Evolutionary conservation across 2,888 invertebrate species (phyloP), one percentile per base, ranked within the genome.

Genomic region (Dynastes tityus): DNA sequence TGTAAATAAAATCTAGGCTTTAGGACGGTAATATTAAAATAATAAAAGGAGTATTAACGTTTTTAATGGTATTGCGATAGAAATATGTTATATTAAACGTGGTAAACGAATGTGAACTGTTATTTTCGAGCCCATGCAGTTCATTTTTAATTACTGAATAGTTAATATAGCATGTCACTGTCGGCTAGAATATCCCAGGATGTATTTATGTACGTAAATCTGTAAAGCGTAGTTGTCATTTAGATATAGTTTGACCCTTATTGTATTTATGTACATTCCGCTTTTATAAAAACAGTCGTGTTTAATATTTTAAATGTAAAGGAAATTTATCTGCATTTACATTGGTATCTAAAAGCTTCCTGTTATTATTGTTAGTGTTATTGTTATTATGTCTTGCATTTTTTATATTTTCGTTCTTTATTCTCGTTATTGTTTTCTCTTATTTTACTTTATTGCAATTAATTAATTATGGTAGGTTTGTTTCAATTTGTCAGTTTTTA

Each of bases 101-200:
- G 11, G 22, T 40, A 45, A 78, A 79, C 73, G 80, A 78, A 55
- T 74, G 79, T 81, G 67, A 79, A 78, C 81, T 81, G 81, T 79
- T 79, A 64, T 16, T 58, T 58, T 5, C 79, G 81, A 81, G 81
- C 81, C 81, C 81, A 79, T 70, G 49, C 80, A 81, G 80, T 78
- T 58, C 64, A 80, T 79, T 79, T 49, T 49, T 78, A 51, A 73
- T 80, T 79, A 68, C 40, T n/a, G 27, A 27, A 40, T 27, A 49
- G 22, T 58, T 61, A 74, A 74, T 61, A 27, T 74, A 61, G 16
- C 58, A 63, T 61, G 45, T 74, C 22, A 22, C 6, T 9, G n/a
- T 27, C 45, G 11, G n/a, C 58, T 9, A 2, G 5, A 61, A 49
- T 71, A 16, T 11, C 37, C 55, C n/a, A 49, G 9, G 29, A 68